These are phyloP conservation scores for Coenonympha arcania DNA, from an alignment of 2,888 invertebrate genomes.

Conservation along the genomic window DNA sequence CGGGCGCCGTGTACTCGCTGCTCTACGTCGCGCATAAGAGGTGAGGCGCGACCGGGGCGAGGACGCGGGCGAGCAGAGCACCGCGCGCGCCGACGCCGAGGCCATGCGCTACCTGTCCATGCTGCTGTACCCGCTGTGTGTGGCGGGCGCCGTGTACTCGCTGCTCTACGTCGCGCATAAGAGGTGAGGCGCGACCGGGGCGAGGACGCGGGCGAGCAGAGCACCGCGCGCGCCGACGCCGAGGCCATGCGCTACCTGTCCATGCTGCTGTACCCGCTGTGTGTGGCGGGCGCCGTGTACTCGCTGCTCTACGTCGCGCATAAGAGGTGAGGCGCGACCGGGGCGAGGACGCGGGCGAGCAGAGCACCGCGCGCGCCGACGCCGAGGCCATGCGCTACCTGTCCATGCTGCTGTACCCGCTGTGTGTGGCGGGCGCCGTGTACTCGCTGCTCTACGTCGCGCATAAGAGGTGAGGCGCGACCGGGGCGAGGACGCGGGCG, in stretches of 20 bases:
- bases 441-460: no score
- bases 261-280: constrained; percentile 91
- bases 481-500: no score
- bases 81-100: constrained; percentile 90
- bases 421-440: no score
- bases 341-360: no score
- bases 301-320: constrained; percentile 95
- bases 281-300: constrained; percentile 89
- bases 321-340: constrained; percentile 78
- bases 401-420: no score
- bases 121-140: constrained; percentile 89
- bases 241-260: constrained; percentile 95
- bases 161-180: constrained; percentile 79
- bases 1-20: no score
- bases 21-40: no score
- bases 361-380: no score
- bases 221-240: constrained; percentile 89
- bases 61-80: no score
- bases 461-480: no score
- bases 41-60: no score
- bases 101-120: constrained; percentile 94
- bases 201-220: constrained; percentile 77
- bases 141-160: constrained; percentile 91
- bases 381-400: no score
- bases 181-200: constrained; percentile 45